Base-by-base conservation (phyloP, 2,797 vertebrate species). In the Cryptoblepharus egeriae region DNA sequence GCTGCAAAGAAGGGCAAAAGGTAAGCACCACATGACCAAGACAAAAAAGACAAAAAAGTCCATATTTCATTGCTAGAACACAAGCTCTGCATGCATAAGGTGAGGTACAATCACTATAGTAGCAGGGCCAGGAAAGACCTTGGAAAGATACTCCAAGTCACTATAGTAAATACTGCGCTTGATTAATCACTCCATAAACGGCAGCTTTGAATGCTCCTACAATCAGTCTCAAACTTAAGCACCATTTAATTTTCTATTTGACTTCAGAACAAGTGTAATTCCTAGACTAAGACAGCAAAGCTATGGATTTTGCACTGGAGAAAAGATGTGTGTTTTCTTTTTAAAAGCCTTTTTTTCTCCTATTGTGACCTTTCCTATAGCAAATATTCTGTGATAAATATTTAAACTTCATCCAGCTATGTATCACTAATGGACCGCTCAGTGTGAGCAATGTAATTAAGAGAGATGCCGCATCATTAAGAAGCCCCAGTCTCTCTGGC, bases 381-480 rank as follows among this genome's bases (percentile, higher is more conserved):
- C 37, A 73, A 80, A 52, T 5, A 64, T n/a, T 22, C n/a, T 35
- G n/a, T 26, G 61, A 74, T 37, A 76, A 69, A 45, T 35, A 35
- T 32, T 42, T 69, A 69, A n/a, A 49, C 37, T 2, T n/a, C 24
- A 60, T 61, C 30, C 42, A 16, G 55, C 12, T 30, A 45, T 42
- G 42, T 30, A 52, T 39, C 74, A 60, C 58, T 67, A 75, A 75
- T 58, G 32, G 52, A 42, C n/a, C 35, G 32, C 88, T 80, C 1
- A 85, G 77, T 65, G 81, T 1, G 87, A 79, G 79, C 26, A 77
- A 79, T 24, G 0, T 5, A 85, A 80, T 37, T 61, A 71, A 11
- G 2, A 86, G 85, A 89, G 90, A 45, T 67, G 52, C 18, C 37
- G 16, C 30, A 76, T 49, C 72, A 85, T 78, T 83, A 85, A 64